These are phyloP conservation scores for Apogon talboti DNA, from an alignment of 2,797 vertebrate species.

Conservation along the genomic window DNA sequence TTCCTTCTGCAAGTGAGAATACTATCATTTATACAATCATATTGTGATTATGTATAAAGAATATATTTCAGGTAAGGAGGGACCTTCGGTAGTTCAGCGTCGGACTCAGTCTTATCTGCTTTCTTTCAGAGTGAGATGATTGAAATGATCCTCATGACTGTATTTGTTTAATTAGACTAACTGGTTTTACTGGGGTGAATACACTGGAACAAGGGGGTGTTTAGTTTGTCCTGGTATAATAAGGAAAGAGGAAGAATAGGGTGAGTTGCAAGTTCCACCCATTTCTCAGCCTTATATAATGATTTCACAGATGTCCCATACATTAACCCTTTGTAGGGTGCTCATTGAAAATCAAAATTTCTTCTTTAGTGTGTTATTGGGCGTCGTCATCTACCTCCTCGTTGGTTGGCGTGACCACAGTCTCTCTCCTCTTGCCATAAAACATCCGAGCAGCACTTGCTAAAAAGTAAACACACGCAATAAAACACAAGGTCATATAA, in stretches of 20 bases:
- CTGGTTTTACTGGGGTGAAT: not conserved
- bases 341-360: too few species aligned
- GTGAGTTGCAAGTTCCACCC: not conserved
- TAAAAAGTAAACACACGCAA: too few species aligned
- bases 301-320: too few species aligned
- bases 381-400: too few species aligned
- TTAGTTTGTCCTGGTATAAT: not conserved
- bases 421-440: too few species aligned
- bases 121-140: slow-evolving; percentile 15
- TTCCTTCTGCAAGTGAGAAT: slow-evolving; percentile 70
- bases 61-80: slow-evolving; percentile 49
- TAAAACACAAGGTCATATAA: too few species aligned
- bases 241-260: too few species aligned
- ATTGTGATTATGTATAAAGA: slow-evolving; percentile 68
- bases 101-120: slow-evolving; percentile 11
- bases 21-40: slow-evolving; percentile 75
- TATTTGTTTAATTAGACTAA: not conserved
- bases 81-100: slow-evolving; percentile 18
- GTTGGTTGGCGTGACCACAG: too few species aligned
- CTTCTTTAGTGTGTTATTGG: too few species aligned
- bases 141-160: not conserved
- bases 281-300: too few species aligned
- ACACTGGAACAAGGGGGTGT: not conserved
- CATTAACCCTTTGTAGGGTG: too few species aligned
- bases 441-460: too few species aligned